Evolutionary conservation across 2,888 invertebrate genomes (phyloP).

Genomic region (Copidosoma aretas): DNA sequence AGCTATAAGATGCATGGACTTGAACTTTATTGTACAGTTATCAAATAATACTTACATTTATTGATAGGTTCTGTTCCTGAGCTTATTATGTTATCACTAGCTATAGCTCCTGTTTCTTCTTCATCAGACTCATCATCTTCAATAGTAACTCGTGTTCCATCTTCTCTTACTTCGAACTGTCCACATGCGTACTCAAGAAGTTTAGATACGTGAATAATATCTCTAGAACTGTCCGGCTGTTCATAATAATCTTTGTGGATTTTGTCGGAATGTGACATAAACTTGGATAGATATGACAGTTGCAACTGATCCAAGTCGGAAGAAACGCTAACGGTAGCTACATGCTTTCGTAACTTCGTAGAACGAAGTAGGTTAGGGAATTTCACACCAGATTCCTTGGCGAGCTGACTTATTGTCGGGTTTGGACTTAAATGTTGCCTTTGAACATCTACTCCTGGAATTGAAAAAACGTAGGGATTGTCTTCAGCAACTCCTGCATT

Average conservation of each 20-base stretch:
- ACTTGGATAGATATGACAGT: slow-evolving; percentile 14
- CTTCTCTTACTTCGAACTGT: neutral
- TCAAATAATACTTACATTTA: too few relatives aligned
- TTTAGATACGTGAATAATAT: slow-evolving; percentile 14
- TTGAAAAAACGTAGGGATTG: slow-evolving; percentile 19
- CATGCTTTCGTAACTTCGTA: slow-evolving; percentile 25
- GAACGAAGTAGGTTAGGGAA: neutral
- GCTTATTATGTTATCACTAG: too few relatives aligned
- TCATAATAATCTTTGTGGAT: slow-evolving; percentile 24
- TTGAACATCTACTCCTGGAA: neutral
- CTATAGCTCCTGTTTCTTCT: too few relatives aligned
- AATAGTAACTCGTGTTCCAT: neutral
- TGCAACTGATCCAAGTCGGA: slow-evolving; percentile 4
- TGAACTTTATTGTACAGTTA: too few relatives aligned
- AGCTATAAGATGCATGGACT: too few relatives aligned
- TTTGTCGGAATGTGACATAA: slow-evolving; percentile 23
- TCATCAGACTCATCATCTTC: neutral
- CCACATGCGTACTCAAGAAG: slow-evolving; percentile 16
- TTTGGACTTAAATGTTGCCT: neutral
- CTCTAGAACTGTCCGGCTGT: slow-evolving; percentile 11
- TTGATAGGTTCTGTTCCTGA: too few relatives aligned
- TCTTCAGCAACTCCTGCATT: neutral
- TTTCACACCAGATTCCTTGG: slow-evolving; percentile 3
- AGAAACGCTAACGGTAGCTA: slow-evolving; percentile 20
- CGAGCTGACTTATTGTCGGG: neutral